These are phyloP conservation scores for Drosophila pandora DNA, from an alignment of 1,140 invertebrate genomes.

Conservation along the genomic window DNA sequence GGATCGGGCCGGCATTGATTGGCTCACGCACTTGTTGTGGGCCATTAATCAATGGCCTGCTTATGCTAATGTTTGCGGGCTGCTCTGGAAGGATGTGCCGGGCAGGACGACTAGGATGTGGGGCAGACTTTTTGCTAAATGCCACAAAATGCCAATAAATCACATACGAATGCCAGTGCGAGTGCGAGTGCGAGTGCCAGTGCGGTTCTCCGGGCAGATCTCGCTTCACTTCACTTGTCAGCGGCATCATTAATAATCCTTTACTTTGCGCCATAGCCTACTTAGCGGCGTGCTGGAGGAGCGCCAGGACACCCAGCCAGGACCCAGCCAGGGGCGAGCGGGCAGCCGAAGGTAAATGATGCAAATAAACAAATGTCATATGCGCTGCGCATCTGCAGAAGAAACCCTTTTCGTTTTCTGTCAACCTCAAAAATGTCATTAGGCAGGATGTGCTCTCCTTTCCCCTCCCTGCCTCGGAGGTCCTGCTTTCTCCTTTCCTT, in stretches of 20 bases:
- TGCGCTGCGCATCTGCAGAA: constrained; percentile 52
- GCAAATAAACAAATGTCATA: constrained; percentile 83
- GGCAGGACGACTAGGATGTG: neutral
- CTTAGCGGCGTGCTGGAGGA: constrained; percentile 33
- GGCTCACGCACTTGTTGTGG: constrained; percentile 71
- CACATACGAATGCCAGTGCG: constrained; percentile 47
- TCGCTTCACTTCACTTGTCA: constrained; percentile 73
- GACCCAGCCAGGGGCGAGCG: neutral
- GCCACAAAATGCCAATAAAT: constrained; percentile 78
- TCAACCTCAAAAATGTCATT: constrained; percentile 82
- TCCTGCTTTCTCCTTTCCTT: constrained; percentile 6
- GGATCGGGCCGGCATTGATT: constrained; percentile 25
- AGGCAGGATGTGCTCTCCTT: constrained; percentile 71
- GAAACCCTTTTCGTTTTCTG: constrained; percentile 36
- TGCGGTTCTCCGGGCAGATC: constrained; percentile 15
- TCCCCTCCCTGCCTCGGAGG: neutral
- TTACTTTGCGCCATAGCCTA: constrained; percentile 65
- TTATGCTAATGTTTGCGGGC: constrained; percentile 55
- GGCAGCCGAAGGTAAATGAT: constrained; percentile 77
- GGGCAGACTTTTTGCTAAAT: constrained; percentile 58
- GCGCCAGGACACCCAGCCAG: neutral
- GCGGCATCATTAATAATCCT: constrained; percentile 80
- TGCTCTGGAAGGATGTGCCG: constrained; percentile 18
- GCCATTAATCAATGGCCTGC: constrained; percentile 68
- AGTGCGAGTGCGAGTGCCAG: neutral